Base-by-base conservation (phyloP, 2,888 invertebrate genomes). In the Drosophila affinis region DNA sequence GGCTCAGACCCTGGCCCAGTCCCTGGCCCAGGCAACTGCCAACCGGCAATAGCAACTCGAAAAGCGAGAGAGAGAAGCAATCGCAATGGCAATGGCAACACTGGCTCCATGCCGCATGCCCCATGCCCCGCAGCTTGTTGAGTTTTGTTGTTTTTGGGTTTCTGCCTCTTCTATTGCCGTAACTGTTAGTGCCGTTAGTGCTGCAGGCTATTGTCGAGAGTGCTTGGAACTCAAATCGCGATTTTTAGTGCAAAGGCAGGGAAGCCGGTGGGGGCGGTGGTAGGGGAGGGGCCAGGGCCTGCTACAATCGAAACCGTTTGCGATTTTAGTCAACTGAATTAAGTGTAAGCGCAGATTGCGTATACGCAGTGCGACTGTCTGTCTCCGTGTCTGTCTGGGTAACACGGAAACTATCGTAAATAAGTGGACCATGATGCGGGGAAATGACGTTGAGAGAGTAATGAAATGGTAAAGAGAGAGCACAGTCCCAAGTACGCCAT, bases 311-410 rank as follows among this genome's bases (percentile, higher is more conserved):
- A 70, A 70, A 18, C 54, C 54, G 72, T 10, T 73, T 64, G 70
- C 65, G 46, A 79, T 68, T 78, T 79, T 72, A 72, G 77, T 70
- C 57, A 62, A 65, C 71, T 78, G 78, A 70, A 79, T 79, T 75
- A 81, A 75, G 75, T 72, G 77, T 51, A 46, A 49, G 53, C 73
- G 45, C n/a, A 49, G 68, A 72, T 72, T 81, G 73, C 75, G 78
- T 78, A 78, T 81, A 77, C 79, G 79, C 69, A 51, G 29, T n/a
- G 64, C 21, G 21, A 21, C 21, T 63, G 52, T 6, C n/a, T 9
- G 14, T 17, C 17, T 6, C 6, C 6, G 2, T 12, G 21, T n/a
- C 10, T 18, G 34, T 14, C 0, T 27, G 9, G 27, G 9, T 5
- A 24, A 24, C 24, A 24, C 24, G 24, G 9, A 61, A 53, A 61